These are phyloP conservation scores for Nematostella vectensis DNA, from an alignment of 92 coral and sea anemone genomes.

Conservation along the genomic window DNA sequence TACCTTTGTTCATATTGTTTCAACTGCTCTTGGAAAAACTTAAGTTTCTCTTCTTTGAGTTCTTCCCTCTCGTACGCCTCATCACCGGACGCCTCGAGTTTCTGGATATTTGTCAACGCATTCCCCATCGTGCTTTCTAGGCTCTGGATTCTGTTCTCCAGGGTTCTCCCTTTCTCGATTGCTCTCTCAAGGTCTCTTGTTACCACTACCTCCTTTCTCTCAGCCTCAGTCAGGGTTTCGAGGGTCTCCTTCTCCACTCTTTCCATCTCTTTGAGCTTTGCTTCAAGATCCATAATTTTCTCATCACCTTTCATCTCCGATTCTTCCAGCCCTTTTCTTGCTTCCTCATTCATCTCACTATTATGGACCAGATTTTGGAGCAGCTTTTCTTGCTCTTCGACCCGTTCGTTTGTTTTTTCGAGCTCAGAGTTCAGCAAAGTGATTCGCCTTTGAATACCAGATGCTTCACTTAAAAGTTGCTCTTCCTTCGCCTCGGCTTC, in stretches of 20 bases:
- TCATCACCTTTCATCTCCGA: slow-evolving; percentile 78
- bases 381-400: slow-evolving; percentile 33
- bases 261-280: slow-evolving; percentile 37
- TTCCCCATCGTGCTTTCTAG: slow-evolving; percentile 18
- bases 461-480: slow-evolving; percentile 35
- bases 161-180: slow-evolving; percentile 14
- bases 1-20: slow-evolving; percentile 49
- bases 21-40: slow-evolving; percentile 49
- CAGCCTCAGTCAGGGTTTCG: slow-evolving; percentile 48
- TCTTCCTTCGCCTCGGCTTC: slow-evolving; percentile 44
- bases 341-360: slow-evolving; percentile 47
- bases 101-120: slow-evolving; percentile 24
- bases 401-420: slow-evolving; percentile 25
- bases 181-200: slow-evolving; percentile 47
- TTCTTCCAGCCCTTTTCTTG: slow-evolving; percentile 65
- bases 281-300: slow-evolving; percentile 46
- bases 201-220: slow-evolving; percentile 48
- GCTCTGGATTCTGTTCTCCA: background rate
- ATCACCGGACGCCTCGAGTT: slow-evolving; percentile 64
- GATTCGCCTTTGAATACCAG: slow-evolving; percentile 41
- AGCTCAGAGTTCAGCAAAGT: slow-evolving; percentile 42
- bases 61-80: slow-evolving; percentile 65
- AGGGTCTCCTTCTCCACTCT: slow-evolving; percentile 32
- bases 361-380: slow-evolving; percentile 22
- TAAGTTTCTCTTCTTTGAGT: slow-evolving; percentile 57